A percentile compares a stretch with the other conserved stretches of the same genome.
Evolutionary conservation across 2,888 invertebrate species (phyloP).

Genomic region (Patella depressa): DNA sequence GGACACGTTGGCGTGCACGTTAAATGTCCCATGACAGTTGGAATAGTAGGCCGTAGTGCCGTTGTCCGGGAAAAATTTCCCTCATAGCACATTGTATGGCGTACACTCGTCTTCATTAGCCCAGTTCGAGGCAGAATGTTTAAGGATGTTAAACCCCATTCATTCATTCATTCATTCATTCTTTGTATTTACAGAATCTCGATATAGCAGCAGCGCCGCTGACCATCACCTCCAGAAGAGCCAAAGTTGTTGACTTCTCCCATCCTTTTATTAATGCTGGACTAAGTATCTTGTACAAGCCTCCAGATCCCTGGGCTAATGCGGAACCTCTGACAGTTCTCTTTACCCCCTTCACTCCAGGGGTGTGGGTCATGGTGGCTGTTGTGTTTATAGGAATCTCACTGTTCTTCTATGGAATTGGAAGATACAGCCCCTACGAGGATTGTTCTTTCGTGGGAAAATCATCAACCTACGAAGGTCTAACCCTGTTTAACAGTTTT

Average conservation of each 20-base stretch:
- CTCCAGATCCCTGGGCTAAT: slow-evolving; percentile 19
- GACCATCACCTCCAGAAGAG: slow-evolving; percentile 30
- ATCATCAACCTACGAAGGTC: slow-evolving; percentile 35
- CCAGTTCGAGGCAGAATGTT: too few relatives aligned
- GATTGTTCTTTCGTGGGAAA: slow-evolving; percentile 37
- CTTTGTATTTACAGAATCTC: slow-evolving; percentile 24
- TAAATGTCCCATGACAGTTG: too few relatives aligned
- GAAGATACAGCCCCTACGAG: slow-evolving; percentile 44
- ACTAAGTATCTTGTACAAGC: slow-evolving; percentile 39
- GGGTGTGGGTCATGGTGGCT: slow-evolving; percentile 39
- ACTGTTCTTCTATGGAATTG: slow-evolving; percentile 32
- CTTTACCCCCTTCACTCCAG: slow-evolving; percentile 26
- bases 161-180: too few relatives aligned
- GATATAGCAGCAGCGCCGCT: slow-evolving; percentile 43
- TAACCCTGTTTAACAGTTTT: slow-evolving; percentile 43
- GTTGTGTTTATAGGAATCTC: slow-evolving; percentile 25
- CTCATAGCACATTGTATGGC: too few relatives aligned
- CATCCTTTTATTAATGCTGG: slow-evolving; percentile 39
- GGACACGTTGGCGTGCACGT: too few relatives aligned
- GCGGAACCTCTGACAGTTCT: slow-evolving; percentile 22
- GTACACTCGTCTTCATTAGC: too few relatives aligned
- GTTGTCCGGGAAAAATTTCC: too few relatives aligned
- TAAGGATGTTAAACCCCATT: too few relatives aligned
- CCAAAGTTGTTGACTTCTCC: slow-evolving; percentile 35
- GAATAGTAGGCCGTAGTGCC: too few relatives aligned